These are phyloP conservation scores for Polyommatus iphigenia DNA, from an alignment of 2,888 invertebrate species.

Conservation along the genomic window DNA sequence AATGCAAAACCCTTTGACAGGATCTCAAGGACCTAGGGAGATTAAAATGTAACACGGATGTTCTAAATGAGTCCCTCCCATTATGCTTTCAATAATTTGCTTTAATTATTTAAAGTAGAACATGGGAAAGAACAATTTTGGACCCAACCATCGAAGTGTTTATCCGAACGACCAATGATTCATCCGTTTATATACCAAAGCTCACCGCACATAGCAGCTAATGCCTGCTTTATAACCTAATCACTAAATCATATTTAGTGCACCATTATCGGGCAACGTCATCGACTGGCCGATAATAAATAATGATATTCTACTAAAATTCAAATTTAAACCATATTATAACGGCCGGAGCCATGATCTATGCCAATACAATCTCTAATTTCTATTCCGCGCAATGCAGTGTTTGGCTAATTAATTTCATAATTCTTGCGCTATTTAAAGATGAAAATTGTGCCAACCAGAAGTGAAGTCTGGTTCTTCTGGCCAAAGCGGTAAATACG, in stretches of 20 bases:
- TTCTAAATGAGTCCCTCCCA: too few species aligned
- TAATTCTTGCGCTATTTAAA: background rate
- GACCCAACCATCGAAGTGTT: background rate
- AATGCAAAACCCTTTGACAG: too few species aligned
- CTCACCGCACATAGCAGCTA: slow-evolving; percentile 31
- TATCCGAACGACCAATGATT: background rate
- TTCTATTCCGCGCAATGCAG: slow-evolving; percentile 24
- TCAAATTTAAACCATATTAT: slow-evolving; percentile 53
- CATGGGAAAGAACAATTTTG: background rate
- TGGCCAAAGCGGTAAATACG: too few species aligned
- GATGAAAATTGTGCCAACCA: background rate
- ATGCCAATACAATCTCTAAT: slow-evolving; percentile 28
- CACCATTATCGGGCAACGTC: slow-evolving; percentile 62
- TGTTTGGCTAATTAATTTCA: background rate
- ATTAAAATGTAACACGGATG: too few species aligned
- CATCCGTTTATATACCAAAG: slow-evolving; percentile 27
- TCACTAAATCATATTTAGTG: slow-evolving; percentile 67
- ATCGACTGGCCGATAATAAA: slow-evolving; percentile 60
- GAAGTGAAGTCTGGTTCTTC: too few species aligned
- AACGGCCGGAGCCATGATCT: slow-evolving; percentile 36
- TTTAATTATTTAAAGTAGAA: background rate
- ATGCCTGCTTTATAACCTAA: slow-evolving; percentile 57
- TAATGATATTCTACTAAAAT: slow-evolving; percentile 51
- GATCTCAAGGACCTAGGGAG: too few species aligned
- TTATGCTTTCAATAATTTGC: too few species aligned